phyloP scores from a whole-genome alignment of 53 echinoderm and acorn worm genomes.

The Actinopyga echinites region DNA sequence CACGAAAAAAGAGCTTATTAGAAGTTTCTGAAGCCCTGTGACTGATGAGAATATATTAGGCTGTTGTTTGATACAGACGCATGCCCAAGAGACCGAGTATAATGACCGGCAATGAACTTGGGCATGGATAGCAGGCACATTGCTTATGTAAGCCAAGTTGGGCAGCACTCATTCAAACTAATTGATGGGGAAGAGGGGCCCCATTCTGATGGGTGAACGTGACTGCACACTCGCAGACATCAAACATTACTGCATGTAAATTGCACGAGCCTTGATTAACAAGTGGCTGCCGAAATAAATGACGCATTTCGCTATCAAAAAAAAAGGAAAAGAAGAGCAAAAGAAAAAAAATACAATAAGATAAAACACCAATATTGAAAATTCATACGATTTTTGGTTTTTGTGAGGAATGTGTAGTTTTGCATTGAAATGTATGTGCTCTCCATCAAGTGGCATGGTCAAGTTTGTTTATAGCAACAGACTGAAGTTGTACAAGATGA shows the following conservation, averaged over 20 bases:
- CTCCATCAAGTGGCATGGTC: no score
- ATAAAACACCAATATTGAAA: conserved; percentile 4
- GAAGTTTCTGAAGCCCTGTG: conserved; percentile 24
- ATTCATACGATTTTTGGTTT: neutral
- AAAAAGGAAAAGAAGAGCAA: neutral
- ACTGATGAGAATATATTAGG: conserved; percentile 50
- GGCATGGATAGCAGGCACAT: conserved; percentile 31
- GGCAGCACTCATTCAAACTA: conserved; percentile 43
- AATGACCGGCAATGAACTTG: conserved; percentile 54
- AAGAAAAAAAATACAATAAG: neutral
- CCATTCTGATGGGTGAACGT: conserved; percentile 40
- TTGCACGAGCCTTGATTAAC: conserved; percentile 47
- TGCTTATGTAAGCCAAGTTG: conserved; percentile 41
- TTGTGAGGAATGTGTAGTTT: no score
- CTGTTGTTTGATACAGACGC: conserved; percentile 48
- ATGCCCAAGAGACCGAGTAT: conserved; percentile 44
- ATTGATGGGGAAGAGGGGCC: conserved; percentile 48
- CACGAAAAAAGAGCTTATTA: conserved; percentile 37
- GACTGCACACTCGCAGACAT: conserved; percentile 41
- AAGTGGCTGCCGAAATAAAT: conserved; percentile 41
- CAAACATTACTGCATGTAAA: conserved; percentile 36
- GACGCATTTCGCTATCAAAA: conserved; percentile 32
- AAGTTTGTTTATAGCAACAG: no score
- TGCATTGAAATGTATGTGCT: no score
- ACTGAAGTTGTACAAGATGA: no score